Evolutionary conservation across 2,113 vertebrate genomes (phyloP), one percentile per base, ranked within the genome.

Genomic region (Cygnus atratus): DNA sequence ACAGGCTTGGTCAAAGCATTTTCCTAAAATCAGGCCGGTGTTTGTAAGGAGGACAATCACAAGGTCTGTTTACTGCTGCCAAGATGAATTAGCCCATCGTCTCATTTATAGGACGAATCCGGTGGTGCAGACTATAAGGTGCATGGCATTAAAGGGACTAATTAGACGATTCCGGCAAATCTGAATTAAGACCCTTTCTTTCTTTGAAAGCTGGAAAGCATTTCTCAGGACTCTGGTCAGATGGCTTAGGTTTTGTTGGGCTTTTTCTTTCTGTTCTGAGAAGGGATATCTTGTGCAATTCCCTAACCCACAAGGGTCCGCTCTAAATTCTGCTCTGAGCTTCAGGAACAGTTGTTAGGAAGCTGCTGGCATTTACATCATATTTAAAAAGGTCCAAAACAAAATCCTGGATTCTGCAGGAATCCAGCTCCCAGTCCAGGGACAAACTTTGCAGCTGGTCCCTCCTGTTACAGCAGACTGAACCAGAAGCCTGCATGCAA

Each of bases 51-150:
- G 90, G 82, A 96, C 90, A 97, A 96, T 91, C 92, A 33, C 87
- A 97, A 95, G 87, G 84, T 87, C 94, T 89, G 94, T 95, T 96
- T 90, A 66, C 81, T 90, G 91, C 96, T 94, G 92, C 96, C 92
- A 96, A 91, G 90, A 93, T 92, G 93, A 96, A 96, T 96, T 95
- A 97, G 95, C 93, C 95, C 89, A 96, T 96, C 95, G 37, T 93
- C 89, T 96, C 94, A 44, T 95, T 96, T 88, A 90, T 84, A 50
- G 95, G 88, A 93, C 74, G 79, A 96, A 96, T 91, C 96, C 82
- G 66, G 92, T 93, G 93, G 94, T 87, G 77, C 71, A 81, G 86
- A 88, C 90, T 91, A 39, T 57, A 96, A 96, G 92, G 88, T 97
- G 92, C 92, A 92, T 8, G 68, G 80, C 75, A 73, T 92, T 95